Conservation (phyloP, 2,113 vertebrate species). For the Atrichornis clamosus region DNA sequence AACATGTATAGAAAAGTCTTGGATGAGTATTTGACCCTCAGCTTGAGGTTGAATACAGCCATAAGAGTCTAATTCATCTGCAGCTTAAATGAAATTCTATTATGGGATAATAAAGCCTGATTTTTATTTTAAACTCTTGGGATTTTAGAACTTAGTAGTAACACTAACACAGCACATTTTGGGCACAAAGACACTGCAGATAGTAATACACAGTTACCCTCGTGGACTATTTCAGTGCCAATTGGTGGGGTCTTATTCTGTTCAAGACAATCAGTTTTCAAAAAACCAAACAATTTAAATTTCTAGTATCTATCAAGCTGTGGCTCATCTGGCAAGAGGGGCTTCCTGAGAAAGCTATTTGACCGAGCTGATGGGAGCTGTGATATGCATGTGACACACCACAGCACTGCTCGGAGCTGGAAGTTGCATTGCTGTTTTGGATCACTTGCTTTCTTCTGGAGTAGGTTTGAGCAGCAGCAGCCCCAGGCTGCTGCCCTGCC, state of each 20-base stretch:
- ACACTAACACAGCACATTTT: neutral
- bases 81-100: neutral
- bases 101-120: neutral
- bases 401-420: neutral
- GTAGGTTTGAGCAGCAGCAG: neutral
- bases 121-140: neutral
- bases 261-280: neutral
- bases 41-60: neutral
- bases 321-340: neutral
- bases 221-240: neutral
- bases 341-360: conserved; percentile 6
- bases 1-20: neutral
- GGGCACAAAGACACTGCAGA: neutral
- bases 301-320: neutral
- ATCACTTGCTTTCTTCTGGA: neutral
- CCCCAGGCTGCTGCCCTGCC: neutral
- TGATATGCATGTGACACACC: neutral
- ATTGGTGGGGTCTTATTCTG: neutral
- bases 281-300: neutral
- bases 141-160: neutral
- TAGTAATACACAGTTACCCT: neutral
- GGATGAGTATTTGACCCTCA: neutral
- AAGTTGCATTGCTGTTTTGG: neutral
- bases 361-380: neutral
- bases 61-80: neutral